phyloP scores from a whole-genome alignment of 2,113 vertebrate species.

The Brevimyrus niger region DNA sequence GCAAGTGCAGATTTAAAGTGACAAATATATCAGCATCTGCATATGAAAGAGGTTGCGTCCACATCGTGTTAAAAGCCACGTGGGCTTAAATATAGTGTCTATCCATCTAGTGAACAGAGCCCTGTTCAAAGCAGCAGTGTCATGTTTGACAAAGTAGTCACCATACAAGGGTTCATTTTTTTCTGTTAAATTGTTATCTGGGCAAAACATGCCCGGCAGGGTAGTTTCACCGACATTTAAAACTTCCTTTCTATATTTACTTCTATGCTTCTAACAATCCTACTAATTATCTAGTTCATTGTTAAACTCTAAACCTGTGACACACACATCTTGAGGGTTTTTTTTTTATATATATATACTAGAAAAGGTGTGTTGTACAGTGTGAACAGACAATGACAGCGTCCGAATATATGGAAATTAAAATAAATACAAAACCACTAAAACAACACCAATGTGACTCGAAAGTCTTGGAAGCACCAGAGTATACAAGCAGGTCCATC shows the following conservation, averaged over 20 bases:
- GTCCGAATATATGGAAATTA: background rate
- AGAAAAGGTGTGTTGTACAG: background rate
- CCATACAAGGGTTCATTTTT: background rate
- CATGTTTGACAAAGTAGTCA: background rate
- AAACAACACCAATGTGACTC: background rate
- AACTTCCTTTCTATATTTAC: background rate
- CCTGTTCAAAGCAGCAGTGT: background rate
- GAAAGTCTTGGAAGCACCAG: background rate
- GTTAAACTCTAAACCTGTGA: background rate
- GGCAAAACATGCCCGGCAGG: background rate
- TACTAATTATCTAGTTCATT: background rate
- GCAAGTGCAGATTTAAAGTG: background rate
- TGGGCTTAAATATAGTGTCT: background rate
- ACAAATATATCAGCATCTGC: background rate
- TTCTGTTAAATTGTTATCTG: background rate
- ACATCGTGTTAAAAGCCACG: background rate
- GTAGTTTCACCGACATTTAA: background rate
- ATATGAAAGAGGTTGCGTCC: background rate
- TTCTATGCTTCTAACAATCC: background rate
- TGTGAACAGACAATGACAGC: background rate
- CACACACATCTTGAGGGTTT: background rate
- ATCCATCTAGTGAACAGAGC: background rate
- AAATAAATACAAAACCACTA: conserved; percentile 2
- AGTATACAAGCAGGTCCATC: background rate
- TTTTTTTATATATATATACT: background rate